A percentile compares a stretch with the other conserved stretches of the same genome.
These are phyloP conservation scores for Autographa pulchrina DNA, from an alignment of 2,888 invertebrate species.

Conservation along the genomic window DNA sequence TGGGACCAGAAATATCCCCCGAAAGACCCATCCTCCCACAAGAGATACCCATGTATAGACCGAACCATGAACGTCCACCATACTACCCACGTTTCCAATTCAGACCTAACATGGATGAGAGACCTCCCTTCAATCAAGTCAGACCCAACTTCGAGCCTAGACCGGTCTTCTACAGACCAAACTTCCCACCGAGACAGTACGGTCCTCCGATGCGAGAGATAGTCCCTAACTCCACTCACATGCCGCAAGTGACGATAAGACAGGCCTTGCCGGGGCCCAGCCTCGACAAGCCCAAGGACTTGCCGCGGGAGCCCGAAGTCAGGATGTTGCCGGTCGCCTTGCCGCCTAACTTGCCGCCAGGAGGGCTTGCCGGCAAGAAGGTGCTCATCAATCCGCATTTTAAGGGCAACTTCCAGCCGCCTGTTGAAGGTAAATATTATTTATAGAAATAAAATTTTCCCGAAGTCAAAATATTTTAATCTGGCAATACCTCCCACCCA, in stretches of 20 bases:
- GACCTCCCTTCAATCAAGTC: conserved; percentile 55
- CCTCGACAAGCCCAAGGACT: conserved; percentile 47
- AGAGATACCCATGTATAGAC: conserved; percentile 62
- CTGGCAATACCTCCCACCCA: too few species aligned
- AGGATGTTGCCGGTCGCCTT: conserved; percentile 81
- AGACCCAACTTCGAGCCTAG: conserved; percentile 70
- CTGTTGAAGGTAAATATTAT: conserved; percentile 83
- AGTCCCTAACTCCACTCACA: conserved; percentile 66
- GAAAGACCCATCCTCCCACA: conserved; percentile 65
- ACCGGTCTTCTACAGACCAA: conserved; percentile 68
- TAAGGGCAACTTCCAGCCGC: conserved; percentile 89
- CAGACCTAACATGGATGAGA: conserved; percentile 67
- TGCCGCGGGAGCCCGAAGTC: conserved; percentile 76
- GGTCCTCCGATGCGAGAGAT: conserved; percentile 72
- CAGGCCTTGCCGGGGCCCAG: conserved; percentile 65
- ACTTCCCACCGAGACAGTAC: conserved; percentile 68
- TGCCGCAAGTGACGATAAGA: conserved; percentile 80
- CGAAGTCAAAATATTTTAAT: too few species aligned
- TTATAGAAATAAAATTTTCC: too few species aligned
- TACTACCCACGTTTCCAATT: conserved; percentile 63
- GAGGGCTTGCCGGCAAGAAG: conserved; percentile 88
- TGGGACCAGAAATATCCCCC: conserved; percentile 67
- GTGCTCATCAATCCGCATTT: conserved; percentile 92
- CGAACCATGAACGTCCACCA: conserved; percentile 61
- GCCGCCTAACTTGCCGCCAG: conserved; percentile 74